Evolutionary conservation across 2,888 invertebrate genomes (phyloP).

Genomic region (Oscheius myriophilus): DNA sequence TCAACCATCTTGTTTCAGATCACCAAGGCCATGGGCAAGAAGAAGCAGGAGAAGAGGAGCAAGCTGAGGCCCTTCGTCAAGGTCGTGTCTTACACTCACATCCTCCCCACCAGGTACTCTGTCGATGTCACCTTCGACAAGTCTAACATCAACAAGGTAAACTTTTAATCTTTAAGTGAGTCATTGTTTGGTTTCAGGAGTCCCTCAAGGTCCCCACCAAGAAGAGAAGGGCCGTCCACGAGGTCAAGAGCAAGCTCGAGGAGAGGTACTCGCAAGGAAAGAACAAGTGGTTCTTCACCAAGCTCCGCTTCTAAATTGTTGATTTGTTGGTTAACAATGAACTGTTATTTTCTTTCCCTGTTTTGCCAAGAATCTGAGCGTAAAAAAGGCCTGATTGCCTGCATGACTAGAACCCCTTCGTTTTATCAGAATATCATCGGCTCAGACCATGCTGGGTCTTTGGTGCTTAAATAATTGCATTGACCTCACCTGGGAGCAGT

Average conservation of each 20-base stretch:
- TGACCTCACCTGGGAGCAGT: too few species aligned
- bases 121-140: conserved; percentile 93
- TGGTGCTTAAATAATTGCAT: too few species aligned
- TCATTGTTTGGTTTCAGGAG: conserved; percentile 75
- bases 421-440: too few species aligned
- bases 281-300: conserved; percentile 72
- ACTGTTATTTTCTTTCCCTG: conserved; percentile 29
- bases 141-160: conserved; percentile 78
- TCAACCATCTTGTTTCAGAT: too few species aligned
- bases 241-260: conserved; percentile 93
- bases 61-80: conserved; percentile 98
- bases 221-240: conserved; percentile 92
- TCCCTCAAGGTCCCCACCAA: conserved; percentile 94
- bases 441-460: too few species aligned
- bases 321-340: conserved; percentile 46
- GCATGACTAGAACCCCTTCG: too few species aligned
- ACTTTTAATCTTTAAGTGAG: background rate
- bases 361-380: too few species aligned
- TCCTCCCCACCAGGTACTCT: conserved; percentile 79
- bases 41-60: conserved; percentile 92
- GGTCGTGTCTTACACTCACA: conserved; percentile 78
- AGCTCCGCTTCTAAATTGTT: conserved; percentile 69
- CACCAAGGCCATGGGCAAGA: conserved; percentile 80
- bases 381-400: too few species aligned
- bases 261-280: conserved; percentile 76